Evolutionary conservation across 2,113 vertebrate species (phyloP), one percentile per base, ranked within the genome.

Genomic region (Phrynosoma blainvillii): DNA sequence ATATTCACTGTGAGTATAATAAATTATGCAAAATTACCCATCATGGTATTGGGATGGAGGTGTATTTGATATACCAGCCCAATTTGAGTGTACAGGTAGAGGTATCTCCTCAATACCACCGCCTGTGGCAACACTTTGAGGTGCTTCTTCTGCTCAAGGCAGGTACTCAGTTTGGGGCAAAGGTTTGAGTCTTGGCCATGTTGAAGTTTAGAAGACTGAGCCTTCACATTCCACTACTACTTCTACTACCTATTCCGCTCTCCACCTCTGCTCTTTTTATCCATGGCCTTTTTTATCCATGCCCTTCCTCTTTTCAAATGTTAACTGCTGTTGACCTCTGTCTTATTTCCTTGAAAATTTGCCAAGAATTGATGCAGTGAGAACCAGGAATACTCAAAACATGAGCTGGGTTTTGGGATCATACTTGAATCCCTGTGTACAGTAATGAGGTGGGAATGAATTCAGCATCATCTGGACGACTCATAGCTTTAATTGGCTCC

Each of bases 1-100:
- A 62, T 47, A n/a, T 77, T 83, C 87, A 83, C 56, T 88, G 73
- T 83, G 87, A 83, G n/a, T 77, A 82, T 66, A 78, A 85, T 88
- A 82, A 87, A 76, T 88, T 77, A 88, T 88, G 87, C 73, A 77
- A 77, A 83, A 66, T 40, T 7, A 13, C 52, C 71, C 20, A 32
- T 71, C 52, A 20, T 78, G 73, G n/a, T 27, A 25, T 47, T 21
- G 59, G 59, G 18, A 3, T 62, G 59, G 59, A 10, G 54, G 52
- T 23, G 13, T 65, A n/a, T 62, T 81, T 75, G 71, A 18, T 25
- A 54, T 65, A n/a, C 30, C 30, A 10, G 7, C 16, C 47, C 47
- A 32, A 66, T 30, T 36, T 27, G 25, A 47, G 76, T 32, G 54
- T 13, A 68, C 42, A 68, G 40, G 30, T 7, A 68, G 40, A 76